Evolutionary conservation across 2,113 vertebrate genomes (phyloP).

Genomic region (Zosterops pallidus): DNA sequence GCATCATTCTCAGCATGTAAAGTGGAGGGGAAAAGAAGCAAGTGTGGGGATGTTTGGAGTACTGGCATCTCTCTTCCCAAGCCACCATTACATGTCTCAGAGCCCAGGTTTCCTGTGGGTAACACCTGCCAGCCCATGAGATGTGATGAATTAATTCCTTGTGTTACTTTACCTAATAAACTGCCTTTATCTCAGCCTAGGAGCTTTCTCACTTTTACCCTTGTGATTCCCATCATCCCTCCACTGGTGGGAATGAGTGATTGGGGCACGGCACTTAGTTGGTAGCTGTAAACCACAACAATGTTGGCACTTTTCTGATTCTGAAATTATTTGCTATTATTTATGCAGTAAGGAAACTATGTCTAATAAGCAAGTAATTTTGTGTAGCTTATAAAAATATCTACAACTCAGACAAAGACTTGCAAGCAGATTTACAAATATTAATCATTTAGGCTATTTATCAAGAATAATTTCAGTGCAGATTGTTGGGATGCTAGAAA

Average conservation of each 20-base stretch:
- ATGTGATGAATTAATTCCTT: neutral
- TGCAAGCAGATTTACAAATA: neutral
- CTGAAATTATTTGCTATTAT: neutral
- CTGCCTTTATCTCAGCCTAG: neutral
- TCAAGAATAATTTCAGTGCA: neutral
- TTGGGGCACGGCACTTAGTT: accelerated
- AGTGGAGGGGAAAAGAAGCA: neutral
- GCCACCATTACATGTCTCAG: too few relatives aligned
- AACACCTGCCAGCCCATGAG: neutral
- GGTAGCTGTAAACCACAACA: neutral
- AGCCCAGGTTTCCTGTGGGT: neutral
- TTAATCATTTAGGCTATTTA: neutral
- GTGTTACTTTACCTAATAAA: neutral
- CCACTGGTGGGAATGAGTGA: neutral
- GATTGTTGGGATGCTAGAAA: neutral
- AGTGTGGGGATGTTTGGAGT: accelerated
- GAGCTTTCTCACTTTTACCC: neutral
- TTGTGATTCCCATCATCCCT: neutral
- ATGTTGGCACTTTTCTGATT: neutral
- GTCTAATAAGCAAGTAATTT: neutral
- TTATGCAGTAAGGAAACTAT: neutral
- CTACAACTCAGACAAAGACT: neutral
- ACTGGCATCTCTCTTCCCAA: neutral
- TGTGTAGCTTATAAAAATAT: neutral
- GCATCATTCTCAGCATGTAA: neutral